Evolutionary conservation across 2,888 invertebrate species (phyloP), one percentile per base, ranked within the genome.

Genomic region (Schrankia costaestrigalis): DNA sequence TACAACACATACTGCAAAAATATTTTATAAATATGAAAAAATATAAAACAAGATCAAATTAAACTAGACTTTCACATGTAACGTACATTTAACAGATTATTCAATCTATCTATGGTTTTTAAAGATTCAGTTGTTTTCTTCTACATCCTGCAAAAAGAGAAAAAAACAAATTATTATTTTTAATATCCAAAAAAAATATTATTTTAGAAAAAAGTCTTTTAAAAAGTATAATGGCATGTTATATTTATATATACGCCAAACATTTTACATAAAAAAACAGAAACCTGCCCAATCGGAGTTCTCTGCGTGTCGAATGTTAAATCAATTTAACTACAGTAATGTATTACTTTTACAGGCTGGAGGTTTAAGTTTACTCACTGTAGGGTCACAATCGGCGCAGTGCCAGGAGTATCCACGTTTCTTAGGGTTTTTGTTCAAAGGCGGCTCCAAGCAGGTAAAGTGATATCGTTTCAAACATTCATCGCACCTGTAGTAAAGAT

Each of bases 391-490:
- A 76, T 96, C 96, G 30, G 96, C 96, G 81, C 97, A 97, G 78
- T 96, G 96, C 97, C 97, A 97, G 8, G 95, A 95, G 74, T 97
- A 97, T 17, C 97, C 97, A 33, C 97, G 92, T 63, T 94, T 93
- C 89, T 97, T 97, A 1, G 97, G 97, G 40, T 96, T 94, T 78
- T 97, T 97, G 79, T 96, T 97, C 8, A 97, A 90, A 8, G 98
- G 98, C 29, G 98, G 98, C 78, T 97, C 95, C 62, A 98, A 89
- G 78, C 98, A 98, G 42, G 92, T 92, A 76, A 97, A 97, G 84
- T 98, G 98, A 84, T 96, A 98, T 59, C 94, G 92, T 70, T 95
- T 94, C 67, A 90, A 90, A 78, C 98, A 98, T 73, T 95, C 96
- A 81, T 97, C 97, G 78, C 97, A 97, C 72, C 96, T 97, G 67